A percentile compares a stretch with the other conserved stretches of the same genome.
phyloP scores from a whole-genome alignment of 2,888 invertebrate species.

The Gnatocerus cornutus region DNA sequence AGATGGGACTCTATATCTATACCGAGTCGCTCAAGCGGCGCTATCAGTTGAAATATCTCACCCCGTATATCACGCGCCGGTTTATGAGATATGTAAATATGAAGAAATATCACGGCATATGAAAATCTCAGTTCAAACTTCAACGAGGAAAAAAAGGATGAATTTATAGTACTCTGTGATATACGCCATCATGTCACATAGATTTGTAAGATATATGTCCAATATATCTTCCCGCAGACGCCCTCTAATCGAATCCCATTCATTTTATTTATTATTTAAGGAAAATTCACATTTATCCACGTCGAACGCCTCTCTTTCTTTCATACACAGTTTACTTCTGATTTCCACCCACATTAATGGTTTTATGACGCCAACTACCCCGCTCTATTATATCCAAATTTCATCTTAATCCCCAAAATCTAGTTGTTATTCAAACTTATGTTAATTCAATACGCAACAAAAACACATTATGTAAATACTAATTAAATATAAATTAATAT shows the following conservation, averaged over 20 bases:
- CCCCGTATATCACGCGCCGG: slow-evolving; percentile 62
- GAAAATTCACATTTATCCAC: slow-evolving; percentile 14
- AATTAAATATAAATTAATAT: slow-evolving; percentile 17
- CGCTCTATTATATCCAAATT: no score
- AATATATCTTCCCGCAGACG: slow-evolving; percentile 48
- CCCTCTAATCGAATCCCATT: slow-evolving; percentile 48
- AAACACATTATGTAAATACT: slow-evolving; percentile 20
- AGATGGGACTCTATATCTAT: slow-evolving; percentile 19
- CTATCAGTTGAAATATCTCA: slow-evolving; percentile 65
- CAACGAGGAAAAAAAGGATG: slow-evolving; percentile 61
- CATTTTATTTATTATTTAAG: slow-evolving; percentile 51
- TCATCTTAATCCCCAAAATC: no score
- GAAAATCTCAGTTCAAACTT: slow-evolving; percentile 68
- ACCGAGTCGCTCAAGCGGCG: slow-evolving; percentile 42
- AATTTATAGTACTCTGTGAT: slow-evolving; percentile 65
- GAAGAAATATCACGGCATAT: slow-evolving; percentile 67
- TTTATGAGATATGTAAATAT: slow-evolving; percentile 70
- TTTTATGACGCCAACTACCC: no score
- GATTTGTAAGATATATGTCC: slow-evolving; percentile 58
- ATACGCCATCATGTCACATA: slow-evolving; percentile 60
- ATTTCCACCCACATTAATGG: no score
- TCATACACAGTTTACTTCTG: slow-evolving; percentile 1
- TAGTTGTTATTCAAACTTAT: slow-evolving; percentile 2
- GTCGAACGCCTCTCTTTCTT: neutral
- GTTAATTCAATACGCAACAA: slow-evolving; percentile 17